Conservation (phyloP, 2,797 vertebrate species). For the Paedocypris micromegethes region DNA sequence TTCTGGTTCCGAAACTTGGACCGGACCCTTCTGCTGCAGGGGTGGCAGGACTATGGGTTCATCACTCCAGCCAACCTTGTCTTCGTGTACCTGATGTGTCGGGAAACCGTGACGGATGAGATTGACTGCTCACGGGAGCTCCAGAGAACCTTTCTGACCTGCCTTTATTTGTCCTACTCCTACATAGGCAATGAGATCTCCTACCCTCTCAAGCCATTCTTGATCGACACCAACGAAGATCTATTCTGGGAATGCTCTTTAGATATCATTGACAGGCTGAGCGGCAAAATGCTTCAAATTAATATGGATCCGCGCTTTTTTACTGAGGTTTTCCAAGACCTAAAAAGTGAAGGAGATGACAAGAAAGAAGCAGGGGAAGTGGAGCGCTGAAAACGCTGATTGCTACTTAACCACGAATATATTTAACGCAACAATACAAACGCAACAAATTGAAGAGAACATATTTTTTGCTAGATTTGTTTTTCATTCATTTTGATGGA, state of each 20-base stretch:
- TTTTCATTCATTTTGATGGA: neutral
- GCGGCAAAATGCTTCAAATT: slow-evolving; percentile 91
- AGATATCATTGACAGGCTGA: slow-evolving; percentile 85
- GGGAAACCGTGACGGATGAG: slow-evolving; percentile 80
- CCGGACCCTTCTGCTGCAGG: slow-evolving; percentile 89
- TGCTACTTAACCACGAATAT: neutral
- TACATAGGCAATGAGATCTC: slow-evolving; percentile 99
- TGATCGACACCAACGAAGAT: slow-evolving; percentile 87
- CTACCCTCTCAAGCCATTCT: slow-evolving; percentile 95
- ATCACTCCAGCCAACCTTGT: slow-evolving; percentile 95
- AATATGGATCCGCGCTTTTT: slow-evolving; percentile 97
- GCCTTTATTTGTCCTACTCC: slow-evolving; percentile 94
- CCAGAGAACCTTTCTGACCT: slow-evolving; percentile 89
- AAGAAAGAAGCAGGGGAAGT: slow-evolving; percentile 63
- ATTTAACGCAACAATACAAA: too few species aligned
- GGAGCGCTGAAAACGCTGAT: slow-evolving; percentile 73
- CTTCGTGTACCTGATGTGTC: slow-evolving; percentile 92
- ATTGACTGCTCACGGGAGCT: slow-evolving; percentile 77
- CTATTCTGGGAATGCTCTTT: slow-evolving; percentile 92
- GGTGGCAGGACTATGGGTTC: slow-evolving; percentile 98
- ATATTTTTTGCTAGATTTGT: neutral
- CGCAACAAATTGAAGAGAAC: too few species aligned
- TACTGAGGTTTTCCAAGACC: slow-evolving; percentile 95
- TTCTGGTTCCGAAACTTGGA: slow-evolving; percentile 95
- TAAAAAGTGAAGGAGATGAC: slow-evolving; percentile 85